Percentiles rank a stretch among this genome's conserved stretches.
Conservation (phyloP, 2,113 vertebrate species). For the Bagarius yarrelli region DNA sequence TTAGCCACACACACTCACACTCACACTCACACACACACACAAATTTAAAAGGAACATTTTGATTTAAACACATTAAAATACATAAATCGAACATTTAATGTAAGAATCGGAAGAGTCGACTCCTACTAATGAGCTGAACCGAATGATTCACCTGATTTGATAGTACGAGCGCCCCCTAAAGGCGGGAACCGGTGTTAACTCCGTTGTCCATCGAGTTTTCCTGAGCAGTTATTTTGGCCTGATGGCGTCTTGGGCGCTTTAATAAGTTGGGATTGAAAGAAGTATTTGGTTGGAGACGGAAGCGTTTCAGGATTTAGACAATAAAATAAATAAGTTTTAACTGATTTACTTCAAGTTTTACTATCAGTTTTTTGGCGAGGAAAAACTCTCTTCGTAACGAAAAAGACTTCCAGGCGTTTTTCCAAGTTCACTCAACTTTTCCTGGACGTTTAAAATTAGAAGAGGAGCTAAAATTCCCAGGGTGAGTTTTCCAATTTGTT, state of each 20-base stretch:
- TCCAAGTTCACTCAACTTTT: slow-evolving; percentile 39
- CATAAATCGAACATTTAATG: too few species aligned
- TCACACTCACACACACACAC: too few species aligned
- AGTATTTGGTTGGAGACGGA: background rate
- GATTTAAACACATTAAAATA: too few species aligned
- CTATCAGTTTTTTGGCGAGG: too few species aligned
- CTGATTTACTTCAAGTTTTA: too few species aligned
- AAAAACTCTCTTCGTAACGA: too few species aligned
- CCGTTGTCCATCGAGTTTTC: slow-evolving; percentile 10
- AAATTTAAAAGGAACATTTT: too few species aligned
- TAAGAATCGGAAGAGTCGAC: background rate
- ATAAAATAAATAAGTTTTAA: background rate
- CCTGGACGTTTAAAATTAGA: background rate
- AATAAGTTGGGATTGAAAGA: background rate
- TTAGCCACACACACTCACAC: too few species aligned
- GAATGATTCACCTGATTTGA: background rate
- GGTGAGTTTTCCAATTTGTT: background rate
- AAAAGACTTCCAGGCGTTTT: background rate
- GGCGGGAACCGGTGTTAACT: background rate
- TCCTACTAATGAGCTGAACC: background rate
- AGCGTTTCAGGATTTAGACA: background rate
- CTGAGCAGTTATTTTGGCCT: slow-evolving; percentile 22
- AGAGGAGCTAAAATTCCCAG: background rate
- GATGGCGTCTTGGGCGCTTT: background rate
- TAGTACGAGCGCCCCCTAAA: background rate